phyloP scores from a whole-genome alignment of 2,888 invertebrate genomes.

The Macrophya alboannulata region DNA sequence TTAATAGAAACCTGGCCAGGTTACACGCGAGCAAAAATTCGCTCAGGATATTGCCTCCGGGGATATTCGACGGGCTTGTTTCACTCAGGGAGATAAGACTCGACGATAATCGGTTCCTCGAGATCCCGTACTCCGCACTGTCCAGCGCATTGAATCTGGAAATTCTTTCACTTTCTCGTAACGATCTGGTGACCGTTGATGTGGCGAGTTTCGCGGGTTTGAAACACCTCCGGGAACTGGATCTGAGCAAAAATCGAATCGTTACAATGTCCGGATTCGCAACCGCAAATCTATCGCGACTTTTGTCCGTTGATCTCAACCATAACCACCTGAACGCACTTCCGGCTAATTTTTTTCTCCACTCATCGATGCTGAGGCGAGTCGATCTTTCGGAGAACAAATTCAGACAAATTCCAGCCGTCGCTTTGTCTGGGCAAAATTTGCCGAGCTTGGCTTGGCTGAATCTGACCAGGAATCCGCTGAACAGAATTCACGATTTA shows the following conservation, averaged over 20 bases:
- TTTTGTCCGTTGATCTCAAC: constrained; percentile 89
- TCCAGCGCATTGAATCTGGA: constrained; percentile 89
- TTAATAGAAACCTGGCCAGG: constrained; percentile 89
- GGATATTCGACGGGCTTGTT: constrained; percentile 88
- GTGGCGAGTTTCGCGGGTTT: constrained; percentile 90
- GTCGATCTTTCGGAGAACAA: constrained; percentile 91
- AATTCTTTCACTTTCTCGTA: constrained; percentile 86
- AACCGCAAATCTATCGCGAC: constrained; percentile 89
- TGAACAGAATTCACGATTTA: constrained; percentile 88
- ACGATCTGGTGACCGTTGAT: constrained; percentile 87
- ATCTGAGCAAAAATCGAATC: constrained; percentile 89
- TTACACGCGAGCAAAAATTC: constrained; percentile 89
- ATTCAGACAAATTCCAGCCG: constrained; percentile 90
- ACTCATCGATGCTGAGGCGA: constrained; percentile 87
- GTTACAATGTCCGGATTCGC: constrained; percentile 91
- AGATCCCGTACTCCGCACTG: constrained; percentile 90
- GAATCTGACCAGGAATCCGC: constrained; percentile 92
- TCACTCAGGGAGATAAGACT: constrained; percentile 89
- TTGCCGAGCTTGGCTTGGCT: constrained; percentile 88
- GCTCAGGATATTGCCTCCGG: constrained; percentile 86
- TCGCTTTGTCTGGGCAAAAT: constrained; percentile 88
- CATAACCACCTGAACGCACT: constrained; percentile 89
- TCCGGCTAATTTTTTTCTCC: constrained; percentile 91
- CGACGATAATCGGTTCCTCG: constrained; percentile 87
- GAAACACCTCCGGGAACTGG: constrained; percentile 88